phyloP scores from a whole-genome alignment of 2,797 vertebrate species.

The Microtus obscurus region DNA sequence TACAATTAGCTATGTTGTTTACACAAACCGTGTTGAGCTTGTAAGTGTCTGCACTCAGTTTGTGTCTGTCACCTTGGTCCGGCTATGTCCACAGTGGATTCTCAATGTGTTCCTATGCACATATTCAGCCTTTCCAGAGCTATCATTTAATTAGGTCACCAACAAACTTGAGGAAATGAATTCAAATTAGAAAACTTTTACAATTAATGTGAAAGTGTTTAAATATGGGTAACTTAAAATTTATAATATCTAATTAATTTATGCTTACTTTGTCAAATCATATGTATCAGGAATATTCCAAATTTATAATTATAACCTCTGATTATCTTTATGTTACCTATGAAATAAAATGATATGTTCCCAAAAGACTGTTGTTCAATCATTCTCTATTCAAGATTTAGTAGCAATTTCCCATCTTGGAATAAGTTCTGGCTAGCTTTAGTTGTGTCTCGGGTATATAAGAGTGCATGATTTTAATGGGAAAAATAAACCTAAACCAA shows the following conservation, averaged over 20 bases:
- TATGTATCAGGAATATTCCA: slow-evolving; percentile 82
- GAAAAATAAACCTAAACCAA: slow-evolving; percentile 69
- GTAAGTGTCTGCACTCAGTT: slow-evolving; percentile 62
- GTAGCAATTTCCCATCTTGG: slow-evolving; percentile 11
- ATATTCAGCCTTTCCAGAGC: slow-evolving; percentile 74
- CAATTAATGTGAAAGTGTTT: slow-evolving; percentile 85
- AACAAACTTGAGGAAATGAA: slow-evolving; percentile 81
- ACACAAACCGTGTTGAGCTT: not conserved
- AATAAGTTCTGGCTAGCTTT: slow-evolving; percentile 21
- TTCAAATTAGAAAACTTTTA: slow-evolving; percentile 84
- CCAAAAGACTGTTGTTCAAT: slow-evolving; percentile 62
- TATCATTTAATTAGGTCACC: slow-evolving; percentile 84
- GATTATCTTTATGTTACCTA: slow-evolving; percentile 69
- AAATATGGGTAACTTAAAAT: slow-evolving; percentile 77
- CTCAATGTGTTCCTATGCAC: slow-evolving; percentile 64
- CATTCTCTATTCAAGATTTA: slow-evolving; percentile 56
- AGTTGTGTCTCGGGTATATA: not conserved
- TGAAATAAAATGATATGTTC: slow-evolving; percentile 73
- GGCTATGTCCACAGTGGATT: slow-evolving; percentile 43
- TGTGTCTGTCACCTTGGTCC: slow-evolving; percentile 53
- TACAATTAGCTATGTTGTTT: slow-evolving; percentile 73
- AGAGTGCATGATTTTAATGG: slow-evolving; percentile 38
- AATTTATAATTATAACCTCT: slow-evolving; percentile 82
- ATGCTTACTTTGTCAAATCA: slow-evolving; percentile 79
- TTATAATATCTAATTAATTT: slow-evolving; percentile 86